Conservation (phyloP, 2,888 invertebrate genomes). For the Caenorhabditis sp. region DNA sequence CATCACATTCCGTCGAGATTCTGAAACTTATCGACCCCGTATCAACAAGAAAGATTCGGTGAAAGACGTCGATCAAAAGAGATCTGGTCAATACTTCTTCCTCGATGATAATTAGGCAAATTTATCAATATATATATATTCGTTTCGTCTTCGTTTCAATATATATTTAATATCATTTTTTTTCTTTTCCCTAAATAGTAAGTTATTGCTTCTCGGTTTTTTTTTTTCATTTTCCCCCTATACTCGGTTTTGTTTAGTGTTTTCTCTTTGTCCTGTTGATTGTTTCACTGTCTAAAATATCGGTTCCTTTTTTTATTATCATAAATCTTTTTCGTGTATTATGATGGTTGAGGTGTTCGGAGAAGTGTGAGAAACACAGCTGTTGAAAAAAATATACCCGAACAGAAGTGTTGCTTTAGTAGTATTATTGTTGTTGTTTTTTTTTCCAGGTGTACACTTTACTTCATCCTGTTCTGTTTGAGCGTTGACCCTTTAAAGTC, state of each 20-base stretch:
- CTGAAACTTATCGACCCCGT: constrained; percentile 95
- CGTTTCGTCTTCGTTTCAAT: constrained; percentile 2
- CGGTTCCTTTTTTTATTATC: neutral
- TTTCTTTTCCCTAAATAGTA: constrained; percentile 1
- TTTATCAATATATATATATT: neutral
- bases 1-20: constrained; percentile 97
- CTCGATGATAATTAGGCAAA: constrained; percentile 82
- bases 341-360: neutral
- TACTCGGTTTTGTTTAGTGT: constrained; percentile 2
- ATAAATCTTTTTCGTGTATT: neutral
- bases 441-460: neutral
- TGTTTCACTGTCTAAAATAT: constrained; percentile 1
- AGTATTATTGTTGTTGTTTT: neutral
- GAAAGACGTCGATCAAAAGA: constrained; percentile 97
- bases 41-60: constrained; percentile 96
- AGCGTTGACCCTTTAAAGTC: no score
- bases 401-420: neutral
- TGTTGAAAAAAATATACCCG: neutral
- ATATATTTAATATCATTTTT: neutral
- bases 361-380: neutral
- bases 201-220: neutral
- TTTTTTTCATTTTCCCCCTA: neutral
- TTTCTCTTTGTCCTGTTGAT: constrained; percentile 6
- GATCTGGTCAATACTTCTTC: constrained; percentile 97
- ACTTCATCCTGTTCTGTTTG: no score